Evolutionary conservation across 2,888 invertebrate genomes (phyloP).

Genomic region (Drosophila monieri): DNA sequence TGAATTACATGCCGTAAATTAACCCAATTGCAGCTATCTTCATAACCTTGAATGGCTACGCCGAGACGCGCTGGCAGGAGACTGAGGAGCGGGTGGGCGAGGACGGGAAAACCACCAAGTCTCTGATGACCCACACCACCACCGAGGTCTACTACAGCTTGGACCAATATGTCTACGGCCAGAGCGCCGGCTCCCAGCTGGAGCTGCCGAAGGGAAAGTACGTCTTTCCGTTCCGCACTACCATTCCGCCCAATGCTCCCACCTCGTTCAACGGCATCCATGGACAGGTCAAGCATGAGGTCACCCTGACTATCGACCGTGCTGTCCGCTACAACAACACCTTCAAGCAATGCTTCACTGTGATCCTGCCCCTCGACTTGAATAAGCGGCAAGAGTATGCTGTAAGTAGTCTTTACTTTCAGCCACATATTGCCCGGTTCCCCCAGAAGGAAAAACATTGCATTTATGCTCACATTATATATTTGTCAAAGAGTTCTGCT

Average conservation of each 20-base stretch:
- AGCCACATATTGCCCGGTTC: no score
- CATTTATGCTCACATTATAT: no score
- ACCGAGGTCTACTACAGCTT: constrained; percentile 81
- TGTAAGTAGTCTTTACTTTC: constrained; percentile 82
- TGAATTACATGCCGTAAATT: constrained; percentile 54
- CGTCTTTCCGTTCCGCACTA: constrained; percentile 90
- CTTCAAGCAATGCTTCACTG: constrained; percentile 91
- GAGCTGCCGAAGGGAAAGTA: constrained; percentile 89
- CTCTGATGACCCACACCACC: constrained; percentile 77
- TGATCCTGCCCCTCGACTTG: constrained; percentile 91
- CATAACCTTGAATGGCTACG: constrained; percentile 81
- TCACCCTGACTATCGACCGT: constrained; percentile 91
- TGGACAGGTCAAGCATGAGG: constrained; percentile 91
- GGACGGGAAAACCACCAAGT: constrained; percentile 79
- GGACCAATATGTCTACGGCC: constrained; percentile 82
- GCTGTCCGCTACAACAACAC: constrained; percentile 94
- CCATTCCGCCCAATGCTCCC: constrained; percentile 86
- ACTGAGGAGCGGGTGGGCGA: constrained; percentile 75
- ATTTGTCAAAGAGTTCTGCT: no score
- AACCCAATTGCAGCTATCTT: constrained; percentile 80
- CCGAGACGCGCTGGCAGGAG: constrained; percentile 83
- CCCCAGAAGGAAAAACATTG: no score
- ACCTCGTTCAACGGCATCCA: constrained; percentile 90
- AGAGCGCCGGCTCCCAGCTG: constrained; percentile 86
- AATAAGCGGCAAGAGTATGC: constrained; percentile 88